A percentile compares a stretch with the other conserved stretches of the same genome.
Evolutionary conservation across 2,888 invertebrate species (phyloP).

Genomic region (Caenorhabditis panamensis): DNA sequence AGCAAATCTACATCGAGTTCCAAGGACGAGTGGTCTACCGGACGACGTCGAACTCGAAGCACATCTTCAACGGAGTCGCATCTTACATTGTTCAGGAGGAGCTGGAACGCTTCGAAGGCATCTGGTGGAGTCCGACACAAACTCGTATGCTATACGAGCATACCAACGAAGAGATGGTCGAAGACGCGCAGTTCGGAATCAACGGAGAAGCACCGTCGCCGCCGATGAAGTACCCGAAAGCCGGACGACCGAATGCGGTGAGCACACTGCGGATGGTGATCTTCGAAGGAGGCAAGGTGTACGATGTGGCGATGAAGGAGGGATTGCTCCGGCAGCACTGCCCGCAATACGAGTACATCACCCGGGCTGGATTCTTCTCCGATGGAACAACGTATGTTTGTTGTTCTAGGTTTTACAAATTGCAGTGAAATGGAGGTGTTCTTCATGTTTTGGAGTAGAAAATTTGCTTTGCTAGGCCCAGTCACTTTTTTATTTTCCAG

Average conservation of each 20-base stretch:
- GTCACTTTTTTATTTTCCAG: constrained; percentile 48
- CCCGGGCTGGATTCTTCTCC: constrained; percentile 95
- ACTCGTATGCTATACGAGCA: constrained; percentile 84
- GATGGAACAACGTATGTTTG: constrained; percentile 91
- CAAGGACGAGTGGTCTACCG: constrained; percentile 35
- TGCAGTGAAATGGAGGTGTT: too few species aligned
- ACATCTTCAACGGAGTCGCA: constrained; percentile 87
- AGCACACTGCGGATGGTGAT: constrained; percentile 69
- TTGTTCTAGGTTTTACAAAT: too few species aligned
- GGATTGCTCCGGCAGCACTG: constrained; percentile 84
- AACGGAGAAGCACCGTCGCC: constrained; percentile 58
- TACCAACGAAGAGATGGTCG: constrained; percentile 88
- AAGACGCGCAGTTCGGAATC: constrained; percentile 86
- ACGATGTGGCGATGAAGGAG: constrained; percentile 61
- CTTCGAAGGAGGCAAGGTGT: constrained; percentile 55
- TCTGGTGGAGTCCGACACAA: constrained; percentile 94
- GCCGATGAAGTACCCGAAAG: constrained; percentile 73
- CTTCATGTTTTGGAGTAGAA: too few species aligned
- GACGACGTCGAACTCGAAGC: constrained; percentile 27
- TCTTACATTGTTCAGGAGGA: constrained; percentile 99
- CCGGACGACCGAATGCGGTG: constrained; percentile 72
- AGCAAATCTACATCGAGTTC: constrained; percentile 62
- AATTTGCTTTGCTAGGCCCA: neutral
- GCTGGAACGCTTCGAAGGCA: constrained; percentile 95
- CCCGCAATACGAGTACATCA: constrained; percentile 95